These are phyloP conservation scores for Tachypleus tridentatus DNA, from an alignment of 1,140 invertebrate species.

Conservation along the genomic window DNA sequence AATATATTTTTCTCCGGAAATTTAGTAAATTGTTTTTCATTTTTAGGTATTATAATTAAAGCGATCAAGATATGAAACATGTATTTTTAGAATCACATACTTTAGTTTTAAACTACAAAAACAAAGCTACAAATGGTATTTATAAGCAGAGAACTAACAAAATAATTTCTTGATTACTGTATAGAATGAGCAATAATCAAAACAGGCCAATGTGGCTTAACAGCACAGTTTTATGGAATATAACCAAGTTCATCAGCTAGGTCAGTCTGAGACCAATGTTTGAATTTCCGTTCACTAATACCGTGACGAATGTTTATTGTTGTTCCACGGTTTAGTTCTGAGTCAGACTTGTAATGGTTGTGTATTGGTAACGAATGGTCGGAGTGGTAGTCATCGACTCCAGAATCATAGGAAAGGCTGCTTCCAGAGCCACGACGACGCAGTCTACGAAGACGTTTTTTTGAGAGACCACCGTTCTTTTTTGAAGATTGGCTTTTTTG, in stretches of 20 bases:
- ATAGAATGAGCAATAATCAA: no score
- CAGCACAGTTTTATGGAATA: slow-evolving; percentile 15
- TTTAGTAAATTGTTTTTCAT: no score
- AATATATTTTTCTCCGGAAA: no score
- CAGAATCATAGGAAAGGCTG: slow-evolving; percentile 15
- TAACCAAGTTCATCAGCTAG: slow-evolving; percentile 21
- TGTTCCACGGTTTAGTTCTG: slow-evolving; percentile 7
- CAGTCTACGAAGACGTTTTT: slow-evolving; percentile 6
- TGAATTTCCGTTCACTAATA: slow-evolving; percentile 10
- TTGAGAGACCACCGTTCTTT: background rate
- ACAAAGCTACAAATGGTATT: no score
- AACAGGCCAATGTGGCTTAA: no score
- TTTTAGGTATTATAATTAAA: no score
- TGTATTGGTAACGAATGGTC: background rate
- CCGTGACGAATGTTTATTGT: slow-evolving; percentile 12
- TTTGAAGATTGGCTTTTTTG: no score
- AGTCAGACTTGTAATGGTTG: slow-evolving; percentile 3
- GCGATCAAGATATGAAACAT: no score
- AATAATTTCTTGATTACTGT: no score
- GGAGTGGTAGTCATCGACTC: slow-evolving; percentile 17
- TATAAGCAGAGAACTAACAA: no score
- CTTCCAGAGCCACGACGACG: background rate
- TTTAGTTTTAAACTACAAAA: no score
- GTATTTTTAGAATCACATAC: no score
- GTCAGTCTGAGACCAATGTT: slow-evolving; percentile 23